Base-by-base conservation (phyloP, 2,797 vertebrate genomes). In the Paramormyrops hopkinsi region DNA sequence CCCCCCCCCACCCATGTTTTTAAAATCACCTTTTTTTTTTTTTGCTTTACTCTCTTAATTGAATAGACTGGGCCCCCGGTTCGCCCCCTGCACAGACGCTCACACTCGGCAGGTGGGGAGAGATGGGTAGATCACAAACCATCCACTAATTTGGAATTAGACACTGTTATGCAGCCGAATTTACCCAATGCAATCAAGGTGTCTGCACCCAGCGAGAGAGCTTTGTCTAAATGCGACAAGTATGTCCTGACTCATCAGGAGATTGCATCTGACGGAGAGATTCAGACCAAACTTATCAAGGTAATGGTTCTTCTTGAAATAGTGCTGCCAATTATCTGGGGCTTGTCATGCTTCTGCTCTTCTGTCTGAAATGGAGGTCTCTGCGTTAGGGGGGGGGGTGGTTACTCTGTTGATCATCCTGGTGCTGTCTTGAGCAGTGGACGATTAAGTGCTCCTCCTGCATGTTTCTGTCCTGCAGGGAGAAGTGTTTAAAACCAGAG, bases 201-300 rank as follows among this genome's bases (percentile, higher is more conserved):
- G 54, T 96, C 94, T 0, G 91, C 96, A 1, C 96, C 98, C 19
- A 99, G 91, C 0, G 97, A 98, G 94, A 98, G 97, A 92, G 97
- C 97, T 0, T 95, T 99, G 93, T 97, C 98, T 5, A 97, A 98
- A 92, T 99, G 98, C 88, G 97, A 99, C 95, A 96, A 97, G 94
- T 99, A 99, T 25, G 96, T 99, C 95, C 95, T 99, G 91, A 99
- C 98, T 0, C 98, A 99, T 94, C 98, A 99, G 95, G 98, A 99
- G 93, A 91, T 99, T 50, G 97, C 98, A 44, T 99, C 98, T 0
- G 97, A 99, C 73, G 98, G 98, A 5, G 98, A 99, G 95, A 97
- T 99, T 90, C 96, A 97, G 90, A 99, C 98, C 89, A 97, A 98
- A 51, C 96, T 99, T 2, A 98, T 99, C 88, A 99, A 99, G 97